Base-by-base conservation (phyloP, 2,888 invertebrate species). In the Tachina grossa region DNA sequence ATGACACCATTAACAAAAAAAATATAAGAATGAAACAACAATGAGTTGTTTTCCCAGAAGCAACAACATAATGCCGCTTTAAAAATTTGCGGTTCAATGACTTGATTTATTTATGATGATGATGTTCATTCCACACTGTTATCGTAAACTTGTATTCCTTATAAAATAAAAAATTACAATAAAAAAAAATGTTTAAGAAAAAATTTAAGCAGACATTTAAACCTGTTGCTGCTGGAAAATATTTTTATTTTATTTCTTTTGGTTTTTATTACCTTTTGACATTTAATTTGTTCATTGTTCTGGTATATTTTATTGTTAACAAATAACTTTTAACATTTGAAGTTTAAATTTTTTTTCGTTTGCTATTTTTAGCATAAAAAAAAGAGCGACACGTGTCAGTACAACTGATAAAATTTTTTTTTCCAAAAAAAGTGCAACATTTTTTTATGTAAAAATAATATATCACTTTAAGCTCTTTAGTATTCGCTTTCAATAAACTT, bases 1-100 rank as follows among this genome's bases (percentile, higher is more conserved):
- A 45, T 55, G 63, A 55, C 71, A 55, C 22, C 57, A 71, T 39
- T 55, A 57, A 41, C 22, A 22, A 19, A 39, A 57, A 76, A 57
- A 22, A n/a, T n/a, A n/a, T n/a, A 57, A 76, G 47, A n/a, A 74
- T 61, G 41, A 41, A 51, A 49, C 49, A 69, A 78, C 61, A 79
- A 57, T 39, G 41, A 79, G 22, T 49, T 11, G 55, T 47, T 72
- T 55, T 72, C 13, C 11, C 45, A 71, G 14, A 39, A 51, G 63
- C 19, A 45, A 63, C 2, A 45, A 53, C 14, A 61, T n/a, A 63
- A 51, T 63, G 43, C 9, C 53, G n/a, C 6, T 9, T 22, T 19
- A 39, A 63, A 65, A 55, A 41, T 79, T 43, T 63, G 41, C 45
- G 61, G 71, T 71, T 79, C 55, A 71, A 63, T 71, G 71, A 57